Evolutionary conservation across 2,797 vertebrate species (phyloP), one percentile per base, ranked within the genome.

Genomic region (Erpetoichthys calabaricus): DNA sequence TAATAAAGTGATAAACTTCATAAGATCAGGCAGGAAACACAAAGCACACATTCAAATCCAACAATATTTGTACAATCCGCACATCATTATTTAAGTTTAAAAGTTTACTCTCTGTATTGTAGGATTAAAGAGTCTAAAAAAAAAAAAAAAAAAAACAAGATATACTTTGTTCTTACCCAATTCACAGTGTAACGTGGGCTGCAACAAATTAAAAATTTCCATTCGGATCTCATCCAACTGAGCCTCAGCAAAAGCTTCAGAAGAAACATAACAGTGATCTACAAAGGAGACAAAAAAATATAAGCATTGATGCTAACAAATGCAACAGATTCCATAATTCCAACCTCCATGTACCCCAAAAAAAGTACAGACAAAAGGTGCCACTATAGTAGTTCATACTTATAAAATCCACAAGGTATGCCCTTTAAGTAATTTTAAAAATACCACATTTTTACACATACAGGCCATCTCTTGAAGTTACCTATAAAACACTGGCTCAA

Each of bases 161-260:
- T 7, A 4, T 44, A 49, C 8, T 42, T 50, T 71, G 2, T 58
- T 67, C 81, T 87, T 83, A 98, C 94, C 93, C 45, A 92, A 76
- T 62, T 81, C 73, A 71, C 86, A 89, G 2, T 65, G 83, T 60
- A 97, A 80, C 53, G 66, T 85, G 41, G 87, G 83, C 60, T 91
- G 81, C 69, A 98, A 73, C 5, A 77, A 72, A 45, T 67, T 66
- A 68, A 96, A 91, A 63, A 88, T 53, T 0, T 64, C 65, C 44
- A 81, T 80, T 75, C 90, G 82, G 61, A 92, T 71, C 65, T 73
- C 76, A 59, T 84, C 79, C 6, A 98, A 76, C 45, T 74, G 75
- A 2, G 64, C 68, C 42, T 83, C 74, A 57, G 86, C 63, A 66
- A 90, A 70, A 67, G 82, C 65, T 55, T 74, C 73, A 52, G 59